Percentiles rank a stretch among this genome's conserved stretches.
Evolutionary conservation across 2,888 invertebrate species (phyloP).

Genomic region (Parasteatoda lunata): DNA sequence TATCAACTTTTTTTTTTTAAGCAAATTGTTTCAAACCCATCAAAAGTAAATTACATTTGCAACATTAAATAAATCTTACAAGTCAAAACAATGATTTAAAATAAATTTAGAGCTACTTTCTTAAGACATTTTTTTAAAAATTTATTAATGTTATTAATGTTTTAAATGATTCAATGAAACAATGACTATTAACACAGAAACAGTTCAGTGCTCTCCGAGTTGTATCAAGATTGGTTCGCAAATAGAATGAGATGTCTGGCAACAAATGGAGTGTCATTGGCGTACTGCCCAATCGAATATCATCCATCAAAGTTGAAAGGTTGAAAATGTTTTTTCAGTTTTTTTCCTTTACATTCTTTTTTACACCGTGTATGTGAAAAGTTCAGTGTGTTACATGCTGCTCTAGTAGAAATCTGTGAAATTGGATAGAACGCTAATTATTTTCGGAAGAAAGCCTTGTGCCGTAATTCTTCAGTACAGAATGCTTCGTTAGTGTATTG

Average conservation of each 20-base stretch:
- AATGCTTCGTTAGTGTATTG: too few relatives aligned
- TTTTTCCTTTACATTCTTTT: background rate
- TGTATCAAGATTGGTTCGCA: slow-evolving; percentile 6
- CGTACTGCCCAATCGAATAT: slow-evolving; percentile 22
- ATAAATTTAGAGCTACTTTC: too few relatives aligned
- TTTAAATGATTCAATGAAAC: background rate
- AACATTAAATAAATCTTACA: too few relatives aligned
- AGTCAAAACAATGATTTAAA: too few relatives aligned
- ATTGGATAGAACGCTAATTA: background rate
- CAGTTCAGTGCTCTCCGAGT: slow-evolving; percentile 31
- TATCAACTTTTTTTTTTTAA: too few relatives aligned
- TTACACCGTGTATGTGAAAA: background rate
- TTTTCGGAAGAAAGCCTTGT: background rate
- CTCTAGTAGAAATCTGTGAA: background rate
- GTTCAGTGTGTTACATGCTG: background rate
- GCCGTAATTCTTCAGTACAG: background rate
- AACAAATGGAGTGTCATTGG: slow-evolving; percentile 47
- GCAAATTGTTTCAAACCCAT: too few relatives aligned
- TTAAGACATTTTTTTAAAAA: background rate
- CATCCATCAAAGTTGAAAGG: slow-evolving; percentile 40
- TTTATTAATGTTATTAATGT: background rate
- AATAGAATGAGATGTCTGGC: slow-evolving; percentile 41
- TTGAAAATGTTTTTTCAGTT: slow-evolving; percentile 4
- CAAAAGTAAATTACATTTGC: too few relatives aligned
- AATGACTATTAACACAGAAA: background rate